phyloP scores from a whole-genome alignment of 2,888 invertebrate genomes.

The Agrochola circellaris region DNA sequence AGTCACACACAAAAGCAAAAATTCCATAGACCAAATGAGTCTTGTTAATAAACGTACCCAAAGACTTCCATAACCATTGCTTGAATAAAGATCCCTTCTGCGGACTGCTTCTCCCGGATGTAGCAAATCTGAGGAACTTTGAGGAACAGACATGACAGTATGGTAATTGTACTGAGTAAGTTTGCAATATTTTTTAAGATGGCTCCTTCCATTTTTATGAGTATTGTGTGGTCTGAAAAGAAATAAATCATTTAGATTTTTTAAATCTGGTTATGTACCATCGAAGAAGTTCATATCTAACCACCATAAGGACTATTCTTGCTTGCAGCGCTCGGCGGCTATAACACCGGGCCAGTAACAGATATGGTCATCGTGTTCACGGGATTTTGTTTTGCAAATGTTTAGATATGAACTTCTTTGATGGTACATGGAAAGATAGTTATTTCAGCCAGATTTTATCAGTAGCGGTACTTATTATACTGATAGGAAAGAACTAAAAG shows the following conservation, averaged over 20 bases:
- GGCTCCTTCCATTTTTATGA: conserved; percentile 70
- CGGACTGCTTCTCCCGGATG: conserved; percentile 91
- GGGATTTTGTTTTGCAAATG: too few species aligned
- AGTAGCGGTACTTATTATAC: neutral
- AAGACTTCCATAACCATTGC: conserved; percentile 93
- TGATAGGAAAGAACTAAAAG: too few species aligned
- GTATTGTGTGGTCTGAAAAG: conserved; percentile 33
- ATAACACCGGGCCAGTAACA: too few species aligned
- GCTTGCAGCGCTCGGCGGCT: too few species aligned
- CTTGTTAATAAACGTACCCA: conserved; percentile 88
- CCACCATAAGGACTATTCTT: too few species aligned
- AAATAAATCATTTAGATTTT: neutral
- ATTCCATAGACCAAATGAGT: neutral
- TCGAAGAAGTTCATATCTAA: too few species aligned
- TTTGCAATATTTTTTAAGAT: conserved; percentile 73
- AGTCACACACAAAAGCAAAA: neutral
- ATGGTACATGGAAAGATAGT: neutral
- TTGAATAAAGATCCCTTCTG: conserved; percentile 92
- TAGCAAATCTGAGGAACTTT: conserved; percentile 96
- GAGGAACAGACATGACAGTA: conserved; percentile 93
- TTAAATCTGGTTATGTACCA: neutral
- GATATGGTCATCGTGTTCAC: too few species aligned
- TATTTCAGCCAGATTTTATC: neutral
- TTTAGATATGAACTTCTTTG: too few species aligned
- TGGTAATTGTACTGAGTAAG: conserved; percentile 93